These are phyloP conservation scores for Micromys minutus DNA, from an alignment of 2,113 vertebrate genomes.

Conservation along the genomic window DNA sequence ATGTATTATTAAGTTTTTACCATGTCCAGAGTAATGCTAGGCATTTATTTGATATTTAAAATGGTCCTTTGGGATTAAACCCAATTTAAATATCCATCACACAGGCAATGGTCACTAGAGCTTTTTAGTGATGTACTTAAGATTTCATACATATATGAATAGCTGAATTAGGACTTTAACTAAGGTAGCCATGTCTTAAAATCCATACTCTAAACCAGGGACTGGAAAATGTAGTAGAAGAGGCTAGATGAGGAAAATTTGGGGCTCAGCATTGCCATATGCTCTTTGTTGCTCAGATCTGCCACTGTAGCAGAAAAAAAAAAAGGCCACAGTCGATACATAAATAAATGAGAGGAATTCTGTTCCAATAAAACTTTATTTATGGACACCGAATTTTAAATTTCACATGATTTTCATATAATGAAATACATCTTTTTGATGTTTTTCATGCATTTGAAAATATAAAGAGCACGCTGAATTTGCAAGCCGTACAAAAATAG, in stretches of 20 bases:
- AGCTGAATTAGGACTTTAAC: constrained; percentile 18
- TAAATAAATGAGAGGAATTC: constrained; percentile 29
- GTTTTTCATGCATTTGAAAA: constrained; percentile 41
- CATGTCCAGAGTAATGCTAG: not conserved
- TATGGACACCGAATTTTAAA: constrained; percentile 9
- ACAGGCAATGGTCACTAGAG: not conserved
- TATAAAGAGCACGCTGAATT: constrained; percentile 38
- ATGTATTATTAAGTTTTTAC: constrained; percentile 13
- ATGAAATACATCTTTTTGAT: constrained; percentile 31
- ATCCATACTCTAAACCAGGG: not conserved
- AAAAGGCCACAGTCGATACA: not conserved
- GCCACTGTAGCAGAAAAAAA: constrained; percentile 44
- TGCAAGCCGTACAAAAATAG: constrained; percentile 2
- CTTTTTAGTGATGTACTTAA: constrained; percentile 9
- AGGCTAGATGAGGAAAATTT: constrained; percentile 17
- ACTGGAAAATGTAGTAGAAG: not conserved
- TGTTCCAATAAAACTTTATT: constrained; percentile 57
- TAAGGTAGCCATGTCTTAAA: not conserved
- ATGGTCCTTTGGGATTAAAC: not conserved
- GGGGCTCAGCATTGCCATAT: not conserved
- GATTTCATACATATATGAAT: not conserved
- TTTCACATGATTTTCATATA: constrained; percentile 30
- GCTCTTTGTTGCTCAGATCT: not conserved
- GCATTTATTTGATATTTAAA: not conserved
- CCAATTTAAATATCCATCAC: not conserved